Conservation (phyloP, 2,797 vertebrate species). For the Limosa lapponica region DNA sequence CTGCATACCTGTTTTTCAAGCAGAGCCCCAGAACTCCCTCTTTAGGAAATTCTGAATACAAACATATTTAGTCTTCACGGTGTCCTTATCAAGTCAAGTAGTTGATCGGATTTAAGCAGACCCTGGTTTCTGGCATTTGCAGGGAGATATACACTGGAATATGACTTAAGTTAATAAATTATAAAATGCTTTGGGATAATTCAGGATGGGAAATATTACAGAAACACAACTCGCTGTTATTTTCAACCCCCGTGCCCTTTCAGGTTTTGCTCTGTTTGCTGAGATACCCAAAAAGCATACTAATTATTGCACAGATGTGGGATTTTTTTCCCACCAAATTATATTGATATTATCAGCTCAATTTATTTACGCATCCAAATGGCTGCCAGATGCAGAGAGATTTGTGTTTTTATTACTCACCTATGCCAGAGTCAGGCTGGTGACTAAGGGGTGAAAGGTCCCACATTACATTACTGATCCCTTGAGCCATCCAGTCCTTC, state of each 20-base stretch:
- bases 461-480: not conserved
- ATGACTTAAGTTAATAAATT: not conserved
- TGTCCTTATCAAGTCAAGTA: not conserved
- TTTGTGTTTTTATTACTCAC: slow-evolving; percentile 19
- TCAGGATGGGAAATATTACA: not conserved
- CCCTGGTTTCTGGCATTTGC: not conserved
- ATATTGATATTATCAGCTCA: slow-evolving; percentile 16
- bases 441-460: not conserved
- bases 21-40: slow-evolving; percentile 53
- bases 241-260: not conserved
- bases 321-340: not conserved
- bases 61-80: not conserved
- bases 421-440: not conserved
- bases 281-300: not conserved
- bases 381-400: slow-evolving; percentile 3
- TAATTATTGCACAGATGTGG: slow-evolving; percentile 28
- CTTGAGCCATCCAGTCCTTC: not conserved
- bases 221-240: not conserved
- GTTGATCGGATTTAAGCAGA: not conserved
- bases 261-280: slow-evolving; percentile 13
- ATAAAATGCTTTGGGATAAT: slow-evolving; percentile 3
- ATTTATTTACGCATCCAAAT: slow-evolving; percentile 32
- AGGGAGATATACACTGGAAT: not conserved
- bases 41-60: slow-evolving; percentile 51
- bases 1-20: not conserved